These are phyloP conservation scores for Lasius fuliginosus DNA, from an alignment of 2,888 invertebrate genomes.

Conservation along the genomic window DNA sequence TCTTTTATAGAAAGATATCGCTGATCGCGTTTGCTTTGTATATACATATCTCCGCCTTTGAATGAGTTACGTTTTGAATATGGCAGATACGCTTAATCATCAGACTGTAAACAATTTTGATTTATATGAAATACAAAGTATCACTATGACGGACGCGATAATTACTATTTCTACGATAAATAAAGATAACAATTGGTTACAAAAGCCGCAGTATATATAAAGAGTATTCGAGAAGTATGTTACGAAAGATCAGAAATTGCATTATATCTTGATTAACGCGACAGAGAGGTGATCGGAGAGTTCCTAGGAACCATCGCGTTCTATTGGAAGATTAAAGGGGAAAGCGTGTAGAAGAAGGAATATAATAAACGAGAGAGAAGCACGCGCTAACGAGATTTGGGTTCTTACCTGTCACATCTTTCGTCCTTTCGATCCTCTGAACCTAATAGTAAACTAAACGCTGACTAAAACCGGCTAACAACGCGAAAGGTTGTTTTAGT, in stretches of 20 bases:
- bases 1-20: neutral
- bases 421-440: neutral
- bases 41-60: too few relatives aligned
- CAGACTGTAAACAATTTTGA: neutral
- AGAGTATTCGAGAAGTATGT: neutral
- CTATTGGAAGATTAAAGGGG: conserved; percentile 23
- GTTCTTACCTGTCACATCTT: conserved; percentile 29
- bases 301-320: neutral
- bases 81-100: neutral
- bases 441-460: conserved; percentile 8
- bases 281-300: neutral
- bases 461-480: conserved; percentile 15
- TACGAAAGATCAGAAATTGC: neutral
- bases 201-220: neutral
- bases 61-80: neutral
- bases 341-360: conserved; percentile 5
- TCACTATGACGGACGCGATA: neutral
- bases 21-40: too few relatives aligned
- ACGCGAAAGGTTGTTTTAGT: neutral
- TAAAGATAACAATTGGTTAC: neutral
- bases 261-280: neutral
- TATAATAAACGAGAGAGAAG: conserved; percentile 34
- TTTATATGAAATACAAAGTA: neutral
- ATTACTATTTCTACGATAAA: neutral
- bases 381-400: conserved; percentile 39